These are phyloP conservation scores for Hyperoplus lanceolatus DNA, from an alignment of 2,797 vertebrate genomes.

Conservation along the genomic window DNA sequence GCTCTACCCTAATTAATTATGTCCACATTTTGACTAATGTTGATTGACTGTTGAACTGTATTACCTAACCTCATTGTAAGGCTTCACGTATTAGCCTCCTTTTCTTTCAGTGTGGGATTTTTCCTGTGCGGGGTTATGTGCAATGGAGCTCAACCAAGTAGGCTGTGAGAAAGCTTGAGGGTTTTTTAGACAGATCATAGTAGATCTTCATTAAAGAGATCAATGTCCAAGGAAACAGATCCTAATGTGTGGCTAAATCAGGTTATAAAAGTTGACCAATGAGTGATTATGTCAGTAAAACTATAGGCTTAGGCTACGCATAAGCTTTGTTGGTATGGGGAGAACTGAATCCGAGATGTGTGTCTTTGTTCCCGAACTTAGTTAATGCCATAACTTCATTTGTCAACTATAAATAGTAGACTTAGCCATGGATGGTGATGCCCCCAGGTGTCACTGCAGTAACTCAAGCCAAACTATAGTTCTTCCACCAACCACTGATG, in stretches of 20 bases:
- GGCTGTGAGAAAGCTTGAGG: slow-evolving; percentile 7
- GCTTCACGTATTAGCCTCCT: neutral
- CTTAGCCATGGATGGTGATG: slow-evolving; percentile 7
- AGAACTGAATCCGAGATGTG: neutral
- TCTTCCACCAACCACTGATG: slow-evolving; percentile 1
- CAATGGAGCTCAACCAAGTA: neutral
- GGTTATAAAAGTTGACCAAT: slow-evolving; percentile 42
- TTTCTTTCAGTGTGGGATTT: neutral
- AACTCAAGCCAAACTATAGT: slow-evolving; percentile 33
- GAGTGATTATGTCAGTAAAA: slow-evolving; percentile 21
- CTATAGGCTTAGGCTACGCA: too few relatives aligned
- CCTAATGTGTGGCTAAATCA: slow-evolving; percentile 55
- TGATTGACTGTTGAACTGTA: neutral
- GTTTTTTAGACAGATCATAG: slow-evolving; percentile 44
- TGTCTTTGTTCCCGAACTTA: slow-evolving; percentile 24
- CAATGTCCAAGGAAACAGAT: slow-evolving; percentile 52
- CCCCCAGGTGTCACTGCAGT: slow-evolving; percentile 35
- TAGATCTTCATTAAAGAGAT: slow-evolving; percentile 63
- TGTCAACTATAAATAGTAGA: slow-evolving; percentile 28
- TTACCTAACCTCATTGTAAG: neutral
- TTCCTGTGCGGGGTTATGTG: neutral
- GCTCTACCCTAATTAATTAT: neutral
- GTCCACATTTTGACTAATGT: neutral
- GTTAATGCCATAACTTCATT: slow-evolving; percentile 37
- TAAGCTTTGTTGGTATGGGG: slow-evolving; percentile 1